Conservation (phyloP, 2,888 invertebrate species). For the Oasisia sp. region DNA sequence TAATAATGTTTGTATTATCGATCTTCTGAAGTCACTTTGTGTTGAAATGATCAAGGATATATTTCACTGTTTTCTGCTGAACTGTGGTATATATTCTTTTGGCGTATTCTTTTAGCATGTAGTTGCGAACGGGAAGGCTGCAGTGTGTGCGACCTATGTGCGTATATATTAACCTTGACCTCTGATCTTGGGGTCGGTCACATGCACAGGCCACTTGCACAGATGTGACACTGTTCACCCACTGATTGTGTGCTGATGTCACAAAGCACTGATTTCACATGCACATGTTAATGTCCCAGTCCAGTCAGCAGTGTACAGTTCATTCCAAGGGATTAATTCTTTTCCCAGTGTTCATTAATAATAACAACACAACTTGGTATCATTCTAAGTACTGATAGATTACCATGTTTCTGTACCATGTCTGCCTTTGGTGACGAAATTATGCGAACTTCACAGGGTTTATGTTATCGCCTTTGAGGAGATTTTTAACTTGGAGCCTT, state of each 20-base stretch:
- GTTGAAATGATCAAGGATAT: background rate
- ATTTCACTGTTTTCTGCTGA: background rate
- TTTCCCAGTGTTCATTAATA: background rate
- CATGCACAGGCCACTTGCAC: background rate
- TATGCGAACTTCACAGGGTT: background rate
- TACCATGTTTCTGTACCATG: background rate
- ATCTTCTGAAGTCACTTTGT: background rate
- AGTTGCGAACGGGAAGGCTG: background rate
- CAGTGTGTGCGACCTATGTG: slow-evolving; percentile 1
- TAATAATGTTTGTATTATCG: no score
- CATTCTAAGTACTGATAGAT: no score
- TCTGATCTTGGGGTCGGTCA: background rate
- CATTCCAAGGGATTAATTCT: background rate
- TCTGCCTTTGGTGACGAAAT: background rate
- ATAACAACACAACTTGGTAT: no score
- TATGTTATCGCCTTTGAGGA: no score
- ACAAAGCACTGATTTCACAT: background rate
- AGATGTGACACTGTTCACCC: background rate
- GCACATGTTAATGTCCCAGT: background rate
- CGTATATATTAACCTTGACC: slow-evolving; percentile 12
- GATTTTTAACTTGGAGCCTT: no score
- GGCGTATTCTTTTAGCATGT: background rate
- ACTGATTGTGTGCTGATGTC: background rate
- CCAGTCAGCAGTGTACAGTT: background rate
- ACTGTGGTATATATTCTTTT: background rate